Percentiles rank a stretch among this genome's conserved stretches.
phyloP scores from a whole-genome alignment of 1,140 invertebrate genomes.

The Olivierus martensii region DNA sequence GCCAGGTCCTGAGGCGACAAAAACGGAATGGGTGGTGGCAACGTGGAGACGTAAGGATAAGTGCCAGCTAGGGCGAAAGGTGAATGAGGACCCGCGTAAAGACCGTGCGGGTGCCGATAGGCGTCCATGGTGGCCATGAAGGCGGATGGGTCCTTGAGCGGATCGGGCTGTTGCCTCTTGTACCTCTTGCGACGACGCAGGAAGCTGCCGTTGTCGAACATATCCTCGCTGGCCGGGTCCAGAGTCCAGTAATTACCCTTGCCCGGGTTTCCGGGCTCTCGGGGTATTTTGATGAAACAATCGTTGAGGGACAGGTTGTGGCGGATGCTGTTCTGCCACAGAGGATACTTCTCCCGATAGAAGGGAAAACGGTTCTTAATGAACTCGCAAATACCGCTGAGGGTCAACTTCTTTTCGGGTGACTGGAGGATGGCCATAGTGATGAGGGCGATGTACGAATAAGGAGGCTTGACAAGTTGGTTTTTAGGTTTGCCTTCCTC shows the following conservation, averaged over 20 bases:
- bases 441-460: conserved; percentile 46
- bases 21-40: conserved; percentile 13
- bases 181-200: conserved; percentile 86
- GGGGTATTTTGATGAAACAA: conserved; percentile 96
- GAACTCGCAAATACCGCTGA: conserved; percentile 44
- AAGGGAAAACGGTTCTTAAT: conserved; percentile 97
- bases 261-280: conserved; percentile 95
- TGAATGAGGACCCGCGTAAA: conserved; percentile 15
- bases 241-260: conserved; percentile 99
- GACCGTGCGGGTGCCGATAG: conserved; percentile 11
- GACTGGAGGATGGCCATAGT: conserved; percentile 44
- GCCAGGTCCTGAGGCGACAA: conserved; percentile 11
- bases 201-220: conserved; percentile 99
- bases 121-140: conserved; percentile 24
- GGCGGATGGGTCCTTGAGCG: conserved; percentile 20
- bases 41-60: conserved; percentile 22
- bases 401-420: conserved; percentile 36
- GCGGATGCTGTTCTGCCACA: conserved; percentile 92
- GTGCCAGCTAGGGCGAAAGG: conserved; percentile 13
- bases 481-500: too few relatives aligned
- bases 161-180: conserved; percentile 43
- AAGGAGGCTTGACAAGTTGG: conserved; percentile 37
- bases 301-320: conserved; percentile 97
- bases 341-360: conserved; percentile 87
- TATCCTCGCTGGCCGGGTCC: conserved; percentile 91